phyloP scores from a whole-genome alignment of 2,113 vertebrate species.

The Brachypteracias leptosomus region DNA sequence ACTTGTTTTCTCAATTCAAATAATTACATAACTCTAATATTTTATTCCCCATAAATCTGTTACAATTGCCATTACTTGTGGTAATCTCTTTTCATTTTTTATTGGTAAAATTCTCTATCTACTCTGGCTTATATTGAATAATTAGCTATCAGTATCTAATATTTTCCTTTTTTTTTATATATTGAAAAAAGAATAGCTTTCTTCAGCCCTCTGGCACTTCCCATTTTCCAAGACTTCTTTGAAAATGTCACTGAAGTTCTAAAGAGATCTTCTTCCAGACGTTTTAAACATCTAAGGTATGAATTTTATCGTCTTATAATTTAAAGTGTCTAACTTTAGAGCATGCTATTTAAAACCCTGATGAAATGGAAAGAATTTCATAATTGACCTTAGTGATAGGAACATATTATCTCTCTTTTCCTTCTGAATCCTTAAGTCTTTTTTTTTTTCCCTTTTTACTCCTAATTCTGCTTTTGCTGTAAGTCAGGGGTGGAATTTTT shows the following conservation, averaged over 20 bases:
- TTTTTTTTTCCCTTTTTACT: background rate
- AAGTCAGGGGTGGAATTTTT: background rate
- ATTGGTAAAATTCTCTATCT: background rate
- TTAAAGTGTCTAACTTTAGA: background rate
- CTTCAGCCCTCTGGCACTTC: background rate
- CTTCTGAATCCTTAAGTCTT: background rate
- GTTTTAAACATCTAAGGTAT: background rate
- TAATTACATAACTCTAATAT: background rate
- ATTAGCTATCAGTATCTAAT: background rate
- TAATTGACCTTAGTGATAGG: background rate
- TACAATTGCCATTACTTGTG: background rate
- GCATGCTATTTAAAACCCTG: background rate
- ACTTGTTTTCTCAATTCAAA: background rate
- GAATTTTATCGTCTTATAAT: background rate
- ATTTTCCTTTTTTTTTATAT: background rate
- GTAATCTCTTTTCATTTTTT: background rate
- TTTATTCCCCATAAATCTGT: background rate
- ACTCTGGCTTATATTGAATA: background rate
- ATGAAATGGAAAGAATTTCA: background rate
- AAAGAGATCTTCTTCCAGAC: background rate
- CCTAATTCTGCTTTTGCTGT: background rate
- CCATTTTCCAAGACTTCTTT: background rate
- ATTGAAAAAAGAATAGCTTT: background rate
- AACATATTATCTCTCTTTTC: background rate
- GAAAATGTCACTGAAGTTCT: background rate